Conservation (phyloP, 2,113 vertebrate genomes). For the Ictalurus furcatus region DNA sequence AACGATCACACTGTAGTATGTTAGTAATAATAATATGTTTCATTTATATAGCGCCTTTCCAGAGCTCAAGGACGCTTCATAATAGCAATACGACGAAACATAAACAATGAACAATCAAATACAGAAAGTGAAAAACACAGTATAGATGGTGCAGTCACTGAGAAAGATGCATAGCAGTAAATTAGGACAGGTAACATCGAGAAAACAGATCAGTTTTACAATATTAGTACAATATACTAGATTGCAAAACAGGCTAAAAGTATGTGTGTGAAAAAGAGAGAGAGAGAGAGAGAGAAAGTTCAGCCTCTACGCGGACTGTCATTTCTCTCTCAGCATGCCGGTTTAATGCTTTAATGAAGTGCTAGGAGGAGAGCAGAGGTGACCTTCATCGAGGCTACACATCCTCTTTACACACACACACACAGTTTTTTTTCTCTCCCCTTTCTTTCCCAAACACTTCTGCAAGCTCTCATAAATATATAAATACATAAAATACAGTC, state of each 20-base stretch:
- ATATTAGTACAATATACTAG: neutral
- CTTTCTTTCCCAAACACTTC: neutral
- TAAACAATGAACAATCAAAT: too few species aligned
- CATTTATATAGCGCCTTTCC: too few species aligned
- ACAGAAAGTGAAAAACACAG: too few species aligned
- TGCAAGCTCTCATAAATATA: neutral
- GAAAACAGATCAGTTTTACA: too few species aligned
- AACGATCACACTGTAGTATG: neutral
- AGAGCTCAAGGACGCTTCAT: too few species aligned
- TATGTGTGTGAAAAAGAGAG: neutral
- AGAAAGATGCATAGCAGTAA: too few species aligned
- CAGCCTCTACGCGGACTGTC: slow-evolving; percentile 7
- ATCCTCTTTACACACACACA: neutral
- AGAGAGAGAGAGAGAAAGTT: neutral
- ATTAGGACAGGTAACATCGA: too few species aligned
- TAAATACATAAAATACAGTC: neutral
- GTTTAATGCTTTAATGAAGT: slow-evolving; percentile 36
- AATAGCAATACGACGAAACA: too few species aligned
- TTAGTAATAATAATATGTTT: too few species aligned
- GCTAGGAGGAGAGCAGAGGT: slow-evolving; percentile 27
- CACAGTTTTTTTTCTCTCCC: neutral
- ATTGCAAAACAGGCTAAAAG: neutral
- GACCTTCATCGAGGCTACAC: slow-evolving; percentile 28
- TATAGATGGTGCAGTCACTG: too few species aligned
- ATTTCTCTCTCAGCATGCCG: slow-evolving; percentile 14